Conservation (phyloP, 2,888 invertebrate species). For the Keiferia lycopersicella region DNA sequence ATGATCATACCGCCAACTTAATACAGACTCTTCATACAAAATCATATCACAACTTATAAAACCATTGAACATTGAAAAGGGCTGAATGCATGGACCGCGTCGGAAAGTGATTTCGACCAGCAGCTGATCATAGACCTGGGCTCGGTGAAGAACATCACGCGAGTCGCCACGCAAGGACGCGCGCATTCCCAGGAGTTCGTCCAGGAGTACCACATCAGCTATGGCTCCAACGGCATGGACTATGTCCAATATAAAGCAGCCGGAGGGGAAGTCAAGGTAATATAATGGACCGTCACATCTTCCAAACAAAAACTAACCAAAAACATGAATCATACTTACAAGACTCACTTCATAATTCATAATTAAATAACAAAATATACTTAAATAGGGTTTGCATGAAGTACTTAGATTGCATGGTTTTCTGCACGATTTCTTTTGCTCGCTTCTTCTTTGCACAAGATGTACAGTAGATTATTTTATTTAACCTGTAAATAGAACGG, state of each 20-base stretch:
- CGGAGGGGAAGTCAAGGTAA: conserved; percentile 95
- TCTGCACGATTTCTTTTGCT: conserved; percentile 12
- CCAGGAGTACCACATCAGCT: conserved; percentile 96
- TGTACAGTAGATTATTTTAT: background rate
- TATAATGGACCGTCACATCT: background rate
- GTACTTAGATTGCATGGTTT: background rate
- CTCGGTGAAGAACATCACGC: conserved; percentile 92
- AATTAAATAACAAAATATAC: background rate
- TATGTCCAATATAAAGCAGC: conserved; percentile 94
- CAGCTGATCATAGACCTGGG: conserved; percentile 95
- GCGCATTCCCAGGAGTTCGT: conserved; percentile 95
- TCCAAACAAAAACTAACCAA: background rate
- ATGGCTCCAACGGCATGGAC: conserved; percentile 94
- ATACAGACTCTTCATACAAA: conserved; percentile 10
- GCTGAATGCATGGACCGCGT: conserved; percentile 95
- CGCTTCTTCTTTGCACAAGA: conserved; percentile 8
- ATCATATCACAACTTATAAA: background rate
- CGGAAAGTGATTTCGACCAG: conserved; percentile 95
- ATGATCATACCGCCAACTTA: background rate
- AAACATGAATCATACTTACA: background rate
- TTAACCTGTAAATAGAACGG: background rate
- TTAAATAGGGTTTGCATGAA: background rate
- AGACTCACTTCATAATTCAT: background rate
- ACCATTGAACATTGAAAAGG: conserved; percentile 74
- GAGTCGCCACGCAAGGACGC: conserved; percentile 94